Evolutionary conservation across 2,797 vertebrate species (phyloP), one percentile per base, ranked within the genome.

Genomic region (Tadarida brasiliensis): DNA sequence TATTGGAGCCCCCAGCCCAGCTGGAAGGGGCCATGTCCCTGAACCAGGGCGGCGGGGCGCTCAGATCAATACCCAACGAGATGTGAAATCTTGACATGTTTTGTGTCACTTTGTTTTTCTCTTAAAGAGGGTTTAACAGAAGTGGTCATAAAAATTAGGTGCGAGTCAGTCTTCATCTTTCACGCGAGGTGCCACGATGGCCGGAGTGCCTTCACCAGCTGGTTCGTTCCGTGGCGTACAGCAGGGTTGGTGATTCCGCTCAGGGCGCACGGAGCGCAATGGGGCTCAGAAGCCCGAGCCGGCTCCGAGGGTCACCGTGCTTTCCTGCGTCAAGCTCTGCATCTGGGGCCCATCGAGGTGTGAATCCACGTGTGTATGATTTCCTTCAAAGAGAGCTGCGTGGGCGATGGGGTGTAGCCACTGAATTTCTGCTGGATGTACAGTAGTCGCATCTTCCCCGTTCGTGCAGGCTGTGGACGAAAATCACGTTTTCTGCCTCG

Each of bases 111-210:
- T 71, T 67, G 39, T 59, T 92, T 92, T 35, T 35, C 68, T 71
- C 71, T 77, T 68, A 83, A 88, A 94, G 10, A 24, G 47, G n/a
- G 78, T 76, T 86, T 82, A 88, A 90, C 30, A 51, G 85, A 89
- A 76, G 26, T 35, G 57, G 33, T 74, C 76, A 49, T 9, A 76
- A 77, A 87, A 93, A 74, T 59, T 49, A 85, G 57, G 30, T 81
- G 73, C 11, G 24, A 65, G 70, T 70, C 39, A 39, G 11, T 92
- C 80, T 54, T 92, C 71, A 33, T 83, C 71, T 87, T 74, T 77
- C 20, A 30, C 10, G 0, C 0, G 5, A 73, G 28, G 8, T 9
- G 73, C 39, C 35, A 5, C 0, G 4, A 28, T 9, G 77, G 63
- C 82, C 39, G 7, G 54, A 39, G 24, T 35, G 30, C 57, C 49